Conservation (phyloP, 35 echinoderm and acorn worm species). For the Heliocidaris erythrogramma region DNA sequence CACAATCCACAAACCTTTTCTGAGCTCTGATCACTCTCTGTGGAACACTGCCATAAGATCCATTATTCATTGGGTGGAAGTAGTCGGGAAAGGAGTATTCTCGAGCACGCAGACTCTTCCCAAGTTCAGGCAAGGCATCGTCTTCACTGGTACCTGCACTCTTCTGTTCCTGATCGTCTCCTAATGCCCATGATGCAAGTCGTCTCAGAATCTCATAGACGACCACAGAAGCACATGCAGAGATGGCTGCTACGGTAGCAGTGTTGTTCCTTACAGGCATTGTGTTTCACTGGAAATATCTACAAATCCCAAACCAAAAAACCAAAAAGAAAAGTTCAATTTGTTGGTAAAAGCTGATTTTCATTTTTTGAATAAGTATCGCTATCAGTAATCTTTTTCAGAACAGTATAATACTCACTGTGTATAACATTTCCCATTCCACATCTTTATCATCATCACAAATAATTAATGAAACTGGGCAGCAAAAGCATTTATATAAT, state of each 20-base stretch:
- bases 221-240: not conserved
- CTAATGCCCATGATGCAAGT: not conserved
- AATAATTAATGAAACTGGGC: no score
- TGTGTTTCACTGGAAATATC: not conserved
- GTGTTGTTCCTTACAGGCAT: not conserved
- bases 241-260: not conserved
- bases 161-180: not conserved
- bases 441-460: no score
- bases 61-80: constrained; percentile 35
- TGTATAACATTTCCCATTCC: no score
- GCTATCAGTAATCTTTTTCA: no score
- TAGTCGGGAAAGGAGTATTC: not conserved
- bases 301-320: not conserved
- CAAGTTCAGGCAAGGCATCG: constrained; percentile 17
- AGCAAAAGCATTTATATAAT: no score
- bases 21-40: constrained; percentile 34
- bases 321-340: no score
- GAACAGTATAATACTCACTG: no score
- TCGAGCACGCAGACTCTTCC: constrained; percentile 15
- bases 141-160: not conserved
- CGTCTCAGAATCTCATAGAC: not conserved
- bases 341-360: no score
- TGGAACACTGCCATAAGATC: constrained; percentile 44
- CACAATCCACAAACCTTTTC: constrained; percentile 25
- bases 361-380: no score